Evolutionary conservation across 2,888 invertebrate genomes (phyloP), one percentile per base, ranked within the genome.

Genomic region (Leptinotarsa peninsularis): DNA sequence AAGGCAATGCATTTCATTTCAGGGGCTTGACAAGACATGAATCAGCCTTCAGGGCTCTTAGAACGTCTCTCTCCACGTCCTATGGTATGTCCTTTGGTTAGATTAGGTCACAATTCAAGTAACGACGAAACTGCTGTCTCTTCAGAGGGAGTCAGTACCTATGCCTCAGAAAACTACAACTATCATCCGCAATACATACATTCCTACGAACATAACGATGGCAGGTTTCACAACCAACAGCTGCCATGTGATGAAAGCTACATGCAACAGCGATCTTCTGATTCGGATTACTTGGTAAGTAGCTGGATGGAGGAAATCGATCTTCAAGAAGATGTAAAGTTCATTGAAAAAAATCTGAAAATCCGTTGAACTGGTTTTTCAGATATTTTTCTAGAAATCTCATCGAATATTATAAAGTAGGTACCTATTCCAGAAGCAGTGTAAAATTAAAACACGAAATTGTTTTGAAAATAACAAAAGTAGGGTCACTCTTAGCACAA

Each of bases 1-100:
- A 33, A 17, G 54, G 49, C 23, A 52, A 15, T 54, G 17, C 23
- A 17, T 75, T 73, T 56, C 67, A 23, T 78, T 80, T 73, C 33
- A 79, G 78, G 69, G 76, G 66, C 72, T 49, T 74, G 67, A 69
- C 68, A 76, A 82, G 82, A 81, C 77, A 83, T 83, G 83, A 83
- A 82, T 82, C 82, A 82, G 78, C 82, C 85, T 77, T 81, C 86
- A 79, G 85, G 84, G 74, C 82, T 85, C 67, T 78, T 86, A 80
- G 86, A 87, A 78, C 84, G 86, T 78, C 81, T 87, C 74, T 87
- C 87, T 74, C 89, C 89, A 76, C 88, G 89, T 82, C 89, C 89
- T 67, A 86, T 90, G 84, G 90, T 90, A 83, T 92, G 92, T 86
- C 92, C 92, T 73, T 87, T 92, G 83, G 91, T 91, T 76, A 91